Conservation (phyloP, 2,797 vertebrate species). For the Sebastes steindachneri region DNA sequence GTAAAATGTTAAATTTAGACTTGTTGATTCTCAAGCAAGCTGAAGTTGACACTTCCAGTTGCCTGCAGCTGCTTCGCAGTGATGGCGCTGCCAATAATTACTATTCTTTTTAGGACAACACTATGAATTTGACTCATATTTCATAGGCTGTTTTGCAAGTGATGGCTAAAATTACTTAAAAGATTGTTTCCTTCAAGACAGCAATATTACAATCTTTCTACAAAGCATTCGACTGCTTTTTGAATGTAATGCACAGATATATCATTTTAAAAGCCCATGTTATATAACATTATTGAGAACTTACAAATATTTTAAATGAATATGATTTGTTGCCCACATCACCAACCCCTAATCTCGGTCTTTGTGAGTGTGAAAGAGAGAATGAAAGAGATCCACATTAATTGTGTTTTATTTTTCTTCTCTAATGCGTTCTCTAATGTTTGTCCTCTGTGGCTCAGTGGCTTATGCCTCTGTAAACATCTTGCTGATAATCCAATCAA, state of each 20-base stretch:
- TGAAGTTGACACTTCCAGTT: slow-evolving; percentile 1
- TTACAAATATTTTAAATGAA: neutral
- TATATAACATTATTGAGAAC: neutral
- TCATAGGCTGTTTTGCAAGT: neutral
- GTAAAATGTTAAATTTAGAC: slow-evolving; percentile 22
- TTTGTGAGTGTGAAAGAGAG: neutral
- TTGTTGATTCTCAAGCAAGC: neutral
- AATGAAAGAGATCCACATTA: slow-evolving; percentile 7
- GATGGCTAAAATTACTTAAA: neutral
- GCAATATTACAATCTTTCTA: neutral
- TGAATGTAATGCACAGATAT: neutral
- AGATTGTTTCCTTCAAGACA: neutral
- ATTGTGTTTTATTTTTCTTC: slow-evolving; percentile 24
- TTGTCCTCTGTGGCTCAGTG: slow-evolving; percentile 38
- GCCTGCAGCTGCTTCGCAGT: slow-evolving; percentile 14
- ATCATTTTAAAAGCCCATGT: neutral
- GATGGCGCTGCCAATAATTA: slow-evolving; percentile 5
- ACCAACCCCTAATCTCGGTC: neutral
- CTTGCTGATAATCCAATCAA: slow-evolving; percentile 50
- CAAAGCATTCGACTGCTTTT: neutral
- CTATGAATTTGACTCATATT: neutral
- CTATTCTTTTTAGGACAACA: slow-evolving; percentile 1
- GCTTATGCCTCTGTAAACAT: slow-evolving; percentile 45
- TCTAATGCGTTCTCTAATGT: slow-evolving; percentile 23
- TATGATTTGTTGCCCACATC: neutral